These are phyloP conservation scores for Epinotia nisella DNA, from an alignment of 2,888 invertebrate genomes.

Conservation along the genomic window DNA sequence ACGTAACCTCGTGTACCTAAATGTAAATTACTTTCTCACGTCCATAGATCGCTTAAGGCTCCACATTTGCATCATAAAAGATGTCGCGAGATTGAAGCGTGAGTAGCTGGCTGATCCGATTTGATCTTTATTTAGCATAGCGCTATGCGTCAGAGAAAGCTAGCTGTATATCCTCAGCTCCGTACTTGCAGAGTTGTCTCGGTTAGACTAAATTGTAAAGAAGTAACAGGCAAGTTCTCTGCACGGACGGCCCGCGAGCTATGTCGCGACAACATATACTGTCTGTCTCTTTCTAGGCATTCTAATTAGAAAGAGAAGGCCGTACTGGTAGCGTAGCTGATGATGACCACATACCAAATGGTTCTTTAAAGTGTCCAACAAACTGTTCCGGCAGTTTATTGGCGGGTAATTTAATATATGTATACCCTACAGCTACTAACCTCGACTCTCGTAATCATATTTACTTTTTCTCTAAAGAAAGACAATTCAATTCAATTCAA, in stretches of 20 bases:
- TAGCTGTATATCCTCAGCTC: not conserved
- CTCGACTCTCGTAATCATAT: not conserved
- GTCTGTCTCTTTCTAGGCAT: too few species aligned
- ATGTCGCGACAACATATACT: too few species aligned
- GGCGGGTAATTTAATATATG: too few species aligned
- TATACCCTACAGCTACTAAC: too few species aligned
- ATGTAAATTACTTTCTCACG: constrained; percentile 23
- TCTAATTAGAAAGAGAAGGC: too few species aligned
- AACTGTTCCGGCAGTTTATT: too few species aligned
- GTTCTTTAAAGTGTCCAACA: not conserved
- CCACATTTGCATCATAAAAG: constrained; percentile 74
- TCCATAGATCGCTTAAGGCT: constrained; percentile 47
- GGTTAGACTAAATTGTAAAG: not conserved
- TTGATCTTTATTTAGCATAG: not conserved
- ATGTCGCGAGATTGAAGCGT: constrained; percentile 33
- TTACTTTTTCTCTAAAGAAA: not conserved
- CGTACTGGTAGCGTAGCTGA: too few species aligned
- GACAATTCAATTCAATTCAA: too few species aligned
- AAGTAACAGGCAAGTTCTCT: not conserved
- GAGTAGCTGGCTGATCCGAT: not conserved
- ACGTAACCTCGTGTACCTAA: constrained; percentile 1
- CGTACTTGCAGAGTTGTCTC: too few species aligned
- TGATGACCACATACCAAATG: too few species aligned
- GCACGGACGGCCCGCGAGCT: too few species aligned
- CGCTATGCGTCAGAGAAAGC: not conserved